phyloP scores from a whole-genome alignment of 2,113 vertebrate species.

The Macheiramphus alcinus region DNA sequence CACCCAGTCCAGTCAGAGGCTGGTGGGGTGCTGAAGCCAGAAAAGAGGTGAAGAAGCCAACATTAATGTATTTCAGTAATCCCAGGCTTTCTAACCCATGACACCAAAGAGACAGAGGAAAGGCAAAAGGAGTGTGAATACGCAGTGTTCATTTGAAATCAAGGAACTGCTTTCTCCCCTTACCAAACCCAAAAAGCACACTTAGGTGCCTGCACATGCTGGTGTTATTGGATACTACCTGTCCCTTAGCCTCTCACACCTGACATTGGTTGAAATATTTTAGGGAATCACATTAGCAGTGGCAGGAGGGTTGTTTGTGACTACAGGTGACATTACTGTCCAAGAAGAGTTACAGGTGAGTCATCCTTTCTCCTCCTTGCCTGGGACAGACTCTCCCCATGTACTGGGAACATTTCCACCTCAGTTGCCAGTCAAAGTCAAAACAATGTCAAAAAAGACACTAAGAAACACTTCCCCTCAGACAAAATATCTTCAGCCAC shows the following conservation, averaged over 20 bases:
- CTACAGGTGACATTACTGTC: not conserved
- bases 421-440: not conserved
- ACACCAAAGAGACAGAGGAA: not conserved
- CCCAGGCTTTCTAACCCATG: not conserved
- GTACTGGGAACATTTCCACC: not conserved
- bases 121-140: not conserved
- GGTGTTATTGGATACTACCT: not conserved
- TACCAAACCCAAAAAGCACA: not conserved
- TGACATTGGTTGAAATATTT: not conserved
- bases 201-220: not conserved
- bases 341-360: not conserved
- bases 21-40: not conserved
- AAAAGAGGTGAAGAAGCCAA: not conserved
- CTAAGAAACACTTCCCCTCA: not conserved
- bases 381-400: not conserved
- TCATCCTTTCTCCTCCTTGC: not conserved
- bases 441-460: not conserved
- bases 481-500: not conserved
- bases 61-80: not conserved
- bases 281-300: not conserved
- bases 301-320: not conserved
- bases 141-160: not conserved
- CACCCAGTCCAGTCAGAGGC: not conserved
- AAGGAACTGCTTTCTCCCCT: not conserved
- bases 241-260: not conserved